Percentiles rank a stretch among this genome's conserved stretches.
phyloP scores from a whole-genome alignment of 2,888 invertebrate genomes.

The Ferdinandea cuprea region DNA sequence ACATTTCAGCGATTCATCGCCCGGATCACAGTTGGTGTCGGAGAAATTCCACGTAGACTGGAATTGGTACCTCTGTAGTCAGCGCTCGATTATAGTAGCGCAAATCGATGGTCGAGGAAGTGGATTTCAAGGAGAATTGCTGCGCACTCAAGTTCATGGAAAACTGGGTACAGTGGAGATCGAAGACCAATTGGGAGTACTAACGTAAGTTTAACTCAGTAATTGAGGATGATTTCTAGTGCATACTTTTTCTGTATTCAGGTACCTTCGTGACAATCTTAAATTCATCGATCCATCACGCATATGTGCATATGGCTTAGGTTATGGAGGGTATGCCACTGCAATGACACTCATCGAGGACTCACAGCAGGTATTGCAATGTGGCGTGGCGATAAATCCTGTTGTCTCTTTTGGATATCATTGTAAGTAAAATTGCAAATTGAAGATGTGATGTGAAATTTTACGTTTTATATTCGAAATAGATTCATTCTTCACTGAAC shows the following conservation, averaged over 20 bases:
- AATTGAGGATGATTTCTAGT: not conserved
- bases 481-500: slow-evolving; percentile 96
- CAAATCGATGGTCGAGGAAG: slow-evolving; percentile 95
- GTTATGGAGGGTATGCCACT: slow-evolving; percentile 94
- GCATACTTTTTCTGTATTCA: slow-evolving; percentile 76
- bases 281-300: slow-evolving; percentile 92
- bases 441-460: not conserved
- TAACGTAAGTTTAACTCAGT: slow-evolving; percentile 84
- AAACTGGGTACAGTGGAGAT: slow-evolving; percentile 89
- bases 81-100: slow-evolving; percentile 92
- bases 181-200: slow-evolving; percentile 89
- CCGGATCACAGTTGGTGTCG: slow-evolving; percentile 93
- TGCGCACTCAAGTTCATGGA: slow-evolving; percentile 89
- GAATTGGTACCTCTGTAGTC: slow-evolving; percentile 93
- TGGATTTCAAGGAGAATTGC: slow-evolving; percentile 90
- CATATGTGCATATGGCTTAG: slow-evolving; percentile 92
- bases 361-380: slow-evolving; percentile 89
- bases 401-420: slow-evolving; percentile 93
- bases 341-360: slow-evolving; percentile 91
- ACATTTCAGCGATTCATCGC: slow-evolving; percentile 87
- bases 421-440: slow-evolving; percentile 84
- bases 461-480: slow-evolving; percentile 38
- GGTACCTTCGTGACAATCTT: slow-evolving; percentile 90
- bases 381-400: slow-evolving; percentile 93
- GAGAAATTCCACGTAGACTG: slow-evolving; percentile 91